phyloP scores from a whole-genome alignment of 2,797 vertebrate species.

The Oryzias sinensis region DNA sequence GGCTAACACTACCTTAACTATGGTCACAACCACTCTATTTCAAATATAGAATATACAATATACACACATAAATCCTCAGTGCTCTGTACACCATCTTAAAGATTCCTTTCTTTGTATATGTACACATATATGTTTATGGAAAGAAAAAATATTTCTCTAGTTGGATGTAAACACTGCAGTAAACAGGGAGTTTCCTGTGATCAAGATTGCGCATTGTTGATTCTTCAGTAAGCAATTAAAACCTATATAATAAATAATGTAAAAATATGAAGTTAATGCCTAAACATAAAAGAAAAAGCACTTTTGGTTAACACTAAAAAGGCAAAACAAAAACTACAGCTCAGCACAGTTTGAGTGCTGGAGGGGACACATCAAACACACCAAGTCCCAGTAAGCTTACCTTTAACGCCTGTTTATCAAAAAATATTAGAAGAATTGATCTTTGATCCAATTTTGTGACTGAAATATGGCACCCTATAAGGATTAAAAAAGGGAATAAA shows the following conservation, averaged over 20 bases:
- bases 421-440: constrained; percentile 8
- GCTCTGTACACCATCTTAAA: constrained; percentile 62
- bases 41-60: constrained; percentile 53
- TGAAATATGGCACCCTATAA: constrained; percentile 44
- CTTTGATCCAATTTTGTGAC: constrained; percentile 16
- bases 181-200: constrained; percentile 28
- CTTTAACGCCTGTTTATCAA: constrained; percentile 19
- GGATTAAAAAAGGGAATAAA: constrained; percentile 8
- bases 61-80: constrained; percentile 34
- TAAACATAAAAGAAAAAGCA: constrained; percentile 34
- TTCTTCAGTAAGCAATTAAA: constrained; percentile 19
- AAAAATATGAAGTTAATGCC: constrained; percentile 31
- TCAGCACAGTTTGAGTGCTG: constrained; percentile 1
- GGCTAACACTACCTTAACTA: constrained; percentile 28
- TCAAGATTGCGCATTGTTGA: constrained; percentile 12
- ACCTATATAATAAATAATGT: constrained; percentile 16
- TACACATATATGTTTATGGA: constrained; percentile 68
- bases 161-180: constrained; percentile 38
- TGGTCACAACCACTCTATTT: constrained; percentile 57
- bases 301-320: constrained; percentile 57
- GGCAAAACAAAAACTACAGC: constrained; percentile 33
- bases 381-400: constrained; percentile 18
- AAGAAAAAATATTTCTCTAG: constrained; percentile 45
- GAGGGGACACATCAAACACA: constrained; percentile 6
- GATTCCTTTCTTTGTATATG: constrained; percentile 67